Conservation (phyloP, 2,888 invertebrate species). For the Dryomyza anilis region DNA sequence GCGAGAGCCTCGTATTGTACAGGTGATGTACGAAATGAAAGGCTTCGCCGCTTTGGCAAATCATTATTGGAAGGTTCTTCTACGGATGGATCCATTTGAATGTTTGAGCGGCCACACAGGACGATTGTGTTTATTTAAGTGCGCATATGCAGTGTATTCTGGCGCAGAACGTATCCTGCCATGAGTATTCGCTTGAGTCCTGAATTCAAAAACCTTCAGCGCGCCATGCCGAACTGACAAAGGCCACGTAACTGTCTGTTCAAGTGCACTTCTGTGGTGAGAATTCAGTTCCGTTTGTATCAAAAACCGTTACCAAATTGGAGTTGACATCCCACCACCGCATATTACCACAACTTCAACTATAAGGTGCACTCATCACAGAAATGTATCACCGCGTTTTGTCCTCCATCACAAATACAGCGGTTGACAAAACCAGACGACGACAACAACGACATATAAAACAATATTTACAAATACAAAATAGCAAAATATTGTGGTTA, state of each 20-base stretch:
- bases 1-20: no score
- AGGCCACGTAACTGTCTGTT: no score
- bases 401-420: conserved; percentile 6
- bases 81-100: background rate
- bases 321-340: background rate
- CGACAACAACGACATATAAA: background rate
- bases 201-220: no score
- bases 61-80: background rate
- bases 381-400: background rate
- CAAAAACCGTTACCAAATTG: background rate
- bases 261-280: no score
- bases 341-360: background rate
- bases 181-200: no score
- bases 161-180: no score
- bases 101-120: conserved; percentile 15
- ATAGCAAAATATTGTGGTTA: conserved; percentile 13
- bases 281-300: background rate
- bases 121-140: background rate
- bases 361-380: no score
- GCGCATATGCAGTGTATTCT: no score
- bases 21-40: background rate
- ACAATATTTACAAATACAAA: conserved; percentile 7
- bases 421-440: conserved; percentile 17
- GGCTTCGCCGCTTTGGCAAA: background rate
- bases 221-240: no score